These are phyloP conservation scores for Naja naja DNA, from an alignment of 2,113 vertebrate species.

Conservation along the genomic window DNA sequence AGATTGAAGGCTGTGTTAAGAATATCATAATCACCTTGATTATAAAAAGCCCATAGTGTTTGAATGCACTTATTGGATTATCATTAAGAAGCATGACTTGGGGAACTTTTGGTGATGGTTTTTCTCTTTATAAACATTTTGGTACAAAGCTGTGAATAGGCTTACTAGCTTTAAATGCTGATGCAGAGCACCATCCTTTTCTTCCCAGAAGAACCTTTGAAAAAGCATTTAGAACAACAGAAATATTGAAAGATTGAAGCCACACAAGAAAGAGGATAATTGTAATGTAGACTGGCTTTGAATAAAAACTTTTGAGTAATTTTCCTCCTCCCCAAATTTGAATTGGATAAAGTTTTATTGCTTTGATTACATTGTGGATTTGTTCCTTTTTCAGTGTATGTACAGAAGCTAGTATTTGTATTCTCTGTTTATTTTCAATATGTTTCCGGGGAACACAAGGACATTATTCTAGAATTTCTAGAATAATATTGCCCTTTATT, in stretches of 20 bases:
- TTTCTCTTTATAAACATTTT: slow-evolving; percentile 15
- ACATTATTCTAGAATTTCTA: background rate
- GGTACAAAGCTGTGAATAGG: slow-evolving; percentile 20
- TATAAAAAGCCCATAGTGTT: background rate
- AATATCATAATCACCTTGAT: background rate
- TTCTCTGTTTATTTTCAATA: background rate
- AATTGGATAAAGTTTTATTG: rapidly evolving
- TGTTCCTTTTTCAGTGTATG: background rate
- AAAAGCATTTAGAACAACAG: background rate
- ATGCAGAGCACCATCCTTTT: slow-evolving; percentile 66
- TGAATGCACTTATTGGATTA: background rate
- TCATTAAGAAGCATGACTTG: background rate
- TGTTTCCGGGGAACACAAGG: background rate
- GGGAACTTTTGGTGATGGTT: slow-evolving; percentile 28
- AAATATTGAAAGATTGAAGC: background rate
- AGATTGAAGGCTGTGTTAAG: background rate
- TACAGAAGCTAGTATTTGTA: background rate
- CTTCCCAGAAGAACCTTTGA: slow-evolving; percentile 38
- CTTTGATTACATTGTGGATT: background rate
- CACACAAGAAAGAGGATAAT: background rate
- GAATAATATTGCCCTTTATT: background rate
- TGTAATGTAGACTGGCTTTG: background rate
- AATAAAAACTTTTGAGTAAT: background rate
- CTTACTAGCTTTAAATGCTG: slow-evolving; percentile 25
- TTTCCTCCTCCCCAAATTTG: background rate